phyloP scores from a whole-genome alignment of 2,888 invertebrate species.

The Epinotia bilunana region DNA sequence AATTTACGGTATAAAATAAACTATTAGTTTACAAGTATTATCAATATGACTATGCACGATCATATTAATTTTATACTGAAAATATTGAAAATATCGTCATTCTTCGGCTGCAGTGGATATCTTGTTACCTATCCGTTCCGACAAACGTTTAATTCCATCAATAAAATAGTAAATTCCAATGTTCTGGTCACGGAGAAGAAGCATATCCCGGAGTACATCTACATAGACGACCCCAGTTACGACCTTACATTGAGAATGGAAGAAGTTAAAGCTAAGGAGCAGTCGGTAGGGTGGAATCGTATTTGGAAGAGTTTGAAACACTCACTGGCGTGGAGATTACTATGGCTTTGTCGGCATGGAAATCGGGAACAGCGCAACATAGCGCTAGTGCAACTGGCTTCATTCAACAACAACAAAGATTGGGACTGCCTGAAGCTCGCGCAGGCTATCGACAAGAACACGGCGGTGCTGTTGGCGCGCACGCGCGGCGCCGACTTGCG shows the following conservation, averaged over 20 bases:
- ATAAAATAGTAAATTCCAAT: conserved; percentile 68
- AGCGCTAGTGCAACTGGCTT: conserved; percentile 87
- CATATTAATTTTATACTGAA: conserved; percentile 63
- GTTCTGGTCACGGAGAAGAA: conserved; percentile 76
- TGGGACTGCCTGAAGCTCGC: conserved; percentile 90
- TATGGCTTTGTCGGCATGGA: conserved; percentile 88
- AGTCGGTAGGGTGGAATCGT: conserved; percentile 66
- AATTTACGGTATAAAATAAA: not conserved
- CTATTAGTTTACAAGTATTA: conserved; percentile 5
- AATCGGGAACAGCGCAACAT: conserved; percentile 85
- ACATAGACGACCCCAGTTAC: conserved; percentile 77
- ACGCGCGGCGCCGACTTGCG: conserved; percentile 87
- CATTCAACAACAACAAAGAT: conserved; percentile 86
- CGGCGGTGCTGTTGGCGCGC: conserved; percentile 91
- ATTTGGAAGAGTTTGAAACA: conserved; percentile 87
- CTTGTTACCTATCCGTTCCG: conserved; percentile 66
- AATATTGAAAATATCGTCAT: conserved; percentile 61
- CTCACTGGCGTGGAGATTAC: conserved; percentile 86
- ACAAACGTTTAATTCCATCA: conserved; percentile 62
- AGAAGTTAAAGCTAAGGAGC: conserved; percentile 59
- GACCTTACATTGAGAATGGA: conserved; percentile 62
- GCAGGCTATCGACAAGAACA: conserved; percentile 90
- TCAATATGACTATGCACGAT: conserved; percentile 65
- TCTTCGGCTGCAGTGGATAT: conserved; percentile 60
- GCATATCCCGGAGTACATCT: conserved; percentile 74